A percentile compares a stretch with the other conserved stretches of the same genome.
phyloP scores from a whole-genome alignment of 2,797 vertebrate species.

The Myotis findleyi region DNA sequence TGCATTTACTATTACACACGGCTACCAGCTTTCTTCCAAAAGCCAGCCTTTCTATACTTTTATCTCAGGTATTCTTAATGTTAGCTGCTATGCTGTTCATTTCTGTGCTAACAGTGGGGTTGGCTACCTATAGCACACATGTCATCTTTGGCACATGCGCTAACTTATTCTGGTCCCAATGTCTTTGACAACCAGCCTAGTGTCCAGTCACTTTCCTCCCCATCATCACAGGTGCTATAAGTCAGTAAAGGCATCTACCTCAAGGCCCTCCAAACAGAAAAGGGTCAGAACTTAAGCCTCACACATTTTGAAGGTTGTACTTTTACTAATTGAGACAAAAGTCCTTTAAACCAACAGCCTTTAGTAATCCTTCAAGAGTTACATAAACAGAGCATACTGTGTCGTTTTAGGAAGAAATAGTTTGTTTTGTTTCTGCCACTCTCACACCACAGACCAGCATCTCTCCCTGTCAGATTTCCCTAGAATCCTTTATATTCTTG shows the following conservation, averaged over 20 bases:
- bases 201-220: neutral
- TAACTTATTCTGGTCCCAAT: neutral
- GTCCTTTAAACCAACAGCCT: neutral
- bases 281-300: neutral
- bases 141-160: neutral
- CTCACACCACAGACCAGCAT: neutral
- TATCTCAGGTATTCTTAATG: neutral
- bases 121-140: neutral
- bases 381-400: neutral
- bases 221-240: neutral
- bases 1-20: neutral
- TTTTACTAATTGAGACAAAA: slow-evolving; percentile 22
- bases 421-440: neutral
- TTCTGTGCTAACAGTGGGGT: neutral
- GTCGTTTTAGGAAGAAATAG: neutral
- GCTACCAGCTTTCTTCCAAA: slow-evolving; percentile 35
- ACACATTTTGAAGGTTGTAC: neutral
- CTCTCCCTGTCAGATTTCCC: neutral
- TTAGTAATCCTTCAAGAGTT: neutral
- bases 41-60: slow-evolving; percentile 11
- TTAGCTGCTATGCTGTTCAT: neutral
- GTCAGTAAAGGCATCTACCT: neutral
- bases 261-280: neutral
- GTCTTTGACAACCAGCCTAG: neutral
- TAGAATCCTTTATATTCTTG: neutral